phyloP scores from a whole-genome alignment of 2,888 invertebrate genomes.

The Eristalis intricaria region DNA sequence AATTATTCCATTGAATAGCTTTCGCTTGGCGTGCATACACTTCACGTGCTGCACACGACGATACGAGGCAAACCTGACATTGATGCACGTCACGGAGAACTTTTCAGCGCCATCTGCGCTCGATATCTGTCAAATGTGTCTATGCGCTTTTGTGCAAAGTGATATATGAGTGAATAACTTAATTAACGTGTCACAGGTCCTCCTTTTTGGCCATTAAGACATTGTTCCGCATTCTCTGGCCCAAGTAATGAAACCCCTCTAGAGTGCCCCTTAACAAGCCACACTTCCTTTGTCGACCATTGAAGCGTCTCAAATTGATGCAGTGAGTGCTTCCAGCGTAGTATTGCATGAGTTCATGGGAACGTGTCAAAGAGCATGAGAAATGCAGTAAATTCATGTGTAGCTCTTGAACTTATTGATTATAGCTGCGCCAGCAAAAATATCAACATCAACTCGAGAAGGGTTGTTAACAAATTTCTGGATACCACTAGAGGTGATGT shows the following conservation, averaged over 20 bases:
- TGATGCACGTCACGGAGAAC: slow-evolving; percentile 36
- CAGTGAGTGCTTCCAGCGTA: slow-evolving; percentile 36
- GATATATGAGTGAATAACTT: slow-evolving; percentile 53
- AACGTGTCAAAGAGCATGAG: not conserved
- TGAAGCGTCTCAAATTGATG: slow-evolving; percentile 47
- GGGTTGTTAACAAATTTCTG: slow-evolving; percentile 46
- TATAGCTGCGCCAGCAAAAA: slow-evolving; percentile 32
- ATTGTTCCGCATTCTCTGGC: slow-evolving; percentile 37
- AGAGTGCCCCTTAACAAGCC: not conserved
- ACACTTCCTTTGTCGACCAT: not conserved
- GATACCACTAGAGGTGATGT: not conserved
- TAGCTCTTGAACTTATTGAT: slow-evolving; percentile 42
- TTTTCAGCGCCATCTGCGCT: not conserved
- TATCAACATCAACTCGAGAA: slow-evolving; percentile 29
- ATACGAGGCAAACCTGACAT: slow-evolving; percentile 40
- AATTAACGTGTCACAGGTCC: slow-evolving; percentile 45
- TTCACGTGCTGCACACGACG: not conserved
- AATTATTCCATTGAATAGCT: slow-evolving; percentile 61
- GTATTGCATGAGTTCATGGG: not conserved
- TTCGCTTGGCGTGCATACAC: slow-evolving; percentile 20
- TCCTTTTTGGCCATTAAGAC: slow-evolving; percentile 55
- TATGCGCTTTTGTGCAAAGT: not conserved
- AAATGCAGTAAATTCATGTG: not conserved
- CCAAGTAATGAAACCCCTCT: not conserved
- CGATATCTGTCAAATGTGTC: not conserved